Evolutionary conservation across 1,140 invertebrate species (phyloP).

Genomic region (Panagrolaimus sp.): DNA sequence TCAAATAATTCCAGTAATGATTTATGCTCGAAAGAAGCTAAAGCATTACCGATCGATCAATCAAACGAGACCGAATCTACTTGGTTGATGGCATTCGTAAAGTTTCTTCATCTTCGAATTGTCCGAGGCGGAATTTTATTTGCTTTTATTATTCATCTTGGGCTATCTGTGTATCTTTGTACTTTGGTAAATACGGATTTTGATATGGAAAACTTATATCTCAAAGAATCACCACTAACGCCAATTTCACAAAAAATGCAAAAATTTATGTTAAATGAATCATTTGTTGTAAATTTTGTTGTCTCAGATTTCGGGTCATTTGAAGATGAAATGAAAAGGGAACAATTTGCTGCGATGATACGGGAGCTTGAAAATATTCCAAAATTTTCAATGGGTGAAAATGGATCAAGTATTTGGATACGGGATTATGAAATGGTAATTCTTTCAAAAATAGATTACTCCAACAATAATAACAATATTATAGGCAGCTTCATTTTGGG

Average conservation of each 20-base stretch:
- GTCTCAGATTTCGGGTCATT: slow-evolving; percentile 44
- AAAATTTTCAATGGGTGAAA: slow-evolving; percentile 36
- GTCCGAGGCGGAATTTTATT: slow-evolving; percentile 11
- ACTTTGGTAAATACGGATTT: slow-evolving; percentile 53
- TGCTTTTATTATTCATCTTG: slow-evolving; percentile 22
- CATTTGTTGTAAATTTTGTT: slow-evolving; percentile 54
- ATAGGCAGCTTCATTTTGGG: slow-evolving; percentile 48
- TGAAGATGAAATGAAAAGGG: slow-evolving; percentile 26
- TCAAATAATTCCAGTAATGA: background rate
- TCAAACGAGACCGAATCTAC: background rate
- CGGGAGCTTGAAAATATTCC: slow-evolving; percentile 46
- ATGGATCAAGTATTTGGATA: slow-evolving; percentile 47
- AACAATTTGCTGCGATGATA: slow-evolving; percentile 45
- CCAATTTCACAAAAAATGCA: slow-evolving; percentile 53
- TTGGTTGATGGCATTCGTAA: slow-evolving; percentile 15
- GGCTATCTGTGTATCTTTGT: slow-evolving; percentile 37
- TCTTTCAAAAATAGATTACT: background rate
- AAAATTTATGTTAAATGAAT: slow-evolving; percentile 45
- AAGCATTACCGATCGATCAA: background rate
- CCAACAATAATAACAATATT: slow-evolving; percentile 10
- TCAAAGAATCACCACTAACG: slow-evolving; percentile 47
- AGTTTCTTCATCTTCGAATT: slow-evolving; percentile 17
- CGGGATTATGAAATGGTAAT: slow-evolving; percentile 42
- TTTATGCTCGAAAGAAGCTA: no score
- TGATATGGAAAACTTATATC: slow-evolving; percentile 54